Evolutionary conservation across 2,888 invertebrate species (phyloP).

Genomic region (Willowsia nigromaculata): DNA sequence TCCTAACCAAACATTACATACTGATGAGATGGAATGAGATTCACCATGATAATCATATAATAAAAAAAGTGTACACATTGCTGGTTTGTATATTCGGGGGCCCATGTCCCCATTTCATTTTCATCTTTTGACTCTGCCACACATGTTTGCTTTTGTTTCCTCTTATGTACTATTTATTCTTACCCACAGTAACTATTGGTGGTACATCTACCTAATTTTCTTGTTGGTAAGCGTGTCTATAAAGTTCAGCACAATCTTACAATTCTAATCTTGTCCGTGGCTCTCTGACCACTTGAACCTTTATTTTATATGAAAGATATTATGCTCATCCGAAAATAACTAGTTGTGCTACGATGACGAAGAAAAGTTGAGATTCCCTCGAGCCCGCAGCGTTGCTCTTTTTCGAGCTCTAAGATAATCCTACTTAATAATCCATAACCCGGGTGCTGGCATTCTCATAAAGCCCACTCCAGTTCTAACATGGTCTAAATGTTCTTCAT

Average conservation of each 20-base stretch:
- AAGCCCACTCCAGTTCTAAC: background rate
- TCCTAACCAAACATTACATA: background rate
- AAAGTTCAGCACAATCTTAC: slow-evolving; percentile 4
- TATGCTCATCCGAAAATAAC: background rate
- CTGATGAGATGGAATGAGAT: slow-evolving; percentile 26
- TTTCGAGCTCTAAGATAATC: slow-evolving; percentile 4
- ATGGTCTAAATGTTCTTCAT: no score
- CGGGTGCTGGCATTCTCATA: slow-evolving; percentile 4
- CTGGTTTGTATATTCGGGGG: background rate
- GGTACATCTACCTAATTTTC: background rate
- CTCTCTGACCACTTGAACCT: background rate
- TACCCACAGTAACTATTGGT: background rate
- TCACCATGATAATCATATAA: slow-evolving; percentile 18
- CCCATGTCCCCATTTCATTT: background rate
- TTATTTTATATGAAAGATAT: background rate
- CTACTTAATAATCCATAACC: slow-evolving; percentile 46
- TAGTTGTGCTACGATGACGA: background rate
- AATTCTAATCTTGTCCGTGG: slow-evolving; percentile 4
- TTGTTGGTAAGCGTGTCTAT: background rate
- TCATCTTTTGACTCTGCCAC: background rate
- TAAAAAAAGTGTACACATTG: background rate
- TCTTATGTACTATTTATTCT: background rate
- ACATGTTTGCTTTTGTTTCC: background rate
- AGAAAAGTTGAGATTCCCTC: background rate
- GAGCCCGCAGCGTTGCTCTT: background rate